Evolutionary conservation across 2,888 invertebrate genomes (phyloP).

Genomic region (Tetranychus truncatus): DNA sequence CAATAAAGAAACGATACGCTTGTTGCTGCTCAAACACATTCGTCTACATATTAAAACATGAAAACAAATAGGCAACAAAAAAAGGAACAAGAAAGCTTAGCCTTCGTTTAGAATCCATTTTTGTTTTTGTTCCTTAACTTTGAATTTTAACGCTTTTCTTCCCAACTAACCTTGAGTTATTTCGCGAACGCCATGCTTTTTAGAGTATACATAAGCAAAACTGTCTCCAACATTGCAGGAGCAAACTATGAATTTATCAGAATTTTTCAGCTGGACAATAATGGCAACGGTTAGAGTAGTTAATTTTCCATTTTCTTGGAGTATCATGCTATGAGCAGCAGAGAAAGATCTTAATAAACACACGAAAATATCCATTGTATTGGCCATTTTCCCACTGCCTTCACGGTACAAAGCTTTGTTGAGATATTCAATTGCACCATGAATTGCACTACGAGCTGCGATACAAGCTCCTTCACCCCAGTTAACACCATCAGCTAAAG

Average conservation of each 20-base stretch:
- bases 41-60: neutral
- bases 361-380: conserved; percentile 49
- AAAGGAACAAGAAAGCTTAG: neutral
- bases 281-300: conserved; percentile 44
- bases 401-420: conserved; percentile 45
- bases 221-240: conserved; percentile 76
- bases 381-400: conserved; percentile 30
- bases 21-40: neutral
- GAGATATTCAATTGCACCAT: conserved; percentile 62
- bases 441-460: conserved; percentile 66
- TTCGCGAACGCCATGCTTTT: conserved; percentile 59
- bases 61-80: neutral
- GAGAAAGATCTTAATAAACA: conserved; percentile 58
- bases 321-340: conserved; percentile 62
- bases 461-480: conserved; percentile 72
- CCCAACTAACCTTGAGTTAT: conserved; percentile 45
- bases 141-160: neutral
- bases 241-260: conserved; percentile 46
- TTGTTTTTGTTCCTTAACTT: neutral
- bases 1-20: neutral
- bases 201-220: conserved; percentile 62
- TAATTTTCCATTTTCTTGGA: conserved; percentile 59
- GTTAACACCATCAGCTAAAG: conserved; percentile 72
- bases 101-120: neutral
- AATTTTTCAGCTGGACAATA: conserved; percentile 33